Conservation (phyloP, 2,797 vertebrate species). For the Etheostoma perlongum region DNA sequence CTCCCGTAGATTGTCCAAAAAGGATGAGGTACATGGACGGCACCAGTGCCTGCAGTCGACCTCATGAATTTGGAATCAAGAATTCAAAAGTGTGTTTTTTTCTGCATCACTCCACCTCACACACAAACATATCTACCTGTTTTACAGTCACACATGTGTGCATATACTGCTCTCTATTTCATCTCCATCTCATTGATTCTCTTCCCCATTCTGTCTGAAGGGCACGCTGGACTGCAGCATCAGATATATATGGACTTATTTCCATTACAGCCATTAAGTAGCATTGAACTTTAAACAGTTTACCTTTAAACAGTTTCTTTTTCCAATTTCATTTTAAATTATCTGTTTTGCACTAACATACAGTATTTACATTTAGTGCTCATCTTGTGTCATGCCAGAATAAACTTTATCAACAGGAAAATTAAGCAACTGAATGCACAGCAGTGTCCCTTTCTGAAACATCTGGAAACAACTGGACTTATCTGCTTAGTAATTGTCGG, state of each 20-base stretch:
- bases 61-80: slow-evolving; percentile 25
- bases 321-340: not conserved
- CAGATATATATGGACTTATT: not conserved
- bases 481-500: not conserved
- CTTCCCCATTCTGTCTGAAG: slow-evolving; percentile 15
- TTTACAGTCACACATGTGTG: not conserved
- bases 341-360: slow-evolving; percentile 12
- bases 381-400: not conserved
- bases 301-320: not conserved
- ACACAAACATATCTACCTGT: slow-evolving; percentile 12
- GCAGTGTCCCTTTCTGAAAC: not conserved
- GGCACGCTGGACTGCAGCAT: slow-evolving; percentile 8
- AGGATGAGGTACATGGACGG: no score
- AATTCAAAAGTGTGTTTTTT: slow-evolving; percentile 3
- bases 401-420: not conserved
- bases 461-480: slow-evolving; percentile 7
- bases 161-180: not conserved
- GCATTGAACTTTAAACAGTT: not conserved
- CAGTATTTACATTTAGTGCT: slow-evolving; percentile 12
- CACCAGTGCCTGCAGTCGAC: slow-evolving; percentile 45
- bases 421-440: not conserved
- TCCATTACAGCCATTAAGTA: not conserved
- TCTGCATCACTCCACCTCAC: slow-evolving; percentile 8
- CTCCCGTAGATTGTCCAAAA: not conserved
- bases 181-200: slow-evolving; percentile 2